Evolutionary conservation across 2,888 invertebrate species (phyloP).

Genomic region (Mythimna albipuncta): DNA sequence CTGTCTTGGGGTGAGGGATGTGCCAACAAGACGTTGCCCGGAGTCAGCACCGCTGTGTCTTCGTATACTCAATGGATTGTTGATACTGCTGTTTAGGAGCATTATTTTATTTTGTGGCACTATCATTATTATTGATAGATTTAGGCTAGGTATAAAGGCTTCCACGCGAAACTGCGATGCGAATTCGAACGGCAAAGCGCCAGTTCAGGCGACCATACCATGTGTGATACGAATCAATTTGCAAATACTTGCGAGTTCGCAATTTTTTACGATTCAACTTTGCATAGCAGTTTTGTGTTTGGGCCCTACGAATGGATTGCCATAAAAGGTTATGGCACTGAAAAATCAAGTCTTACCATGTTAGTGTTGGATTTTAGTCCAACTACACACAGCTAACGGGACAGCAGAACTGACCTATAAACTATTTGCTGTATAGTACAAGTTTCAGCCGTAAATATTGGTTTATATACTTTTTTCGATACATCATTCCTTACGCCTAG

Average conservation of each 20-base stretch:
- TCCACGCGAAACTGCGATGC: too few species aligned
- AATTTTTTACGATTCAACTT: too few species aligned
- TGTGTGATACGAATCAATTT: too few species aligned
- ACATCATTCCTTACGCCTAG: neutral
- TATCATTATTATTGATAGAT: neutral
- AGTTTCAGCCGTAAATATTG: neutral
- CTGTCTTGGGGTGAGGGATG: conserved; percentile 87
- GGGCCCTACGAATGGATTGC: neutral
- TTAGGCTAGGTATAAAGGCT: neutral
- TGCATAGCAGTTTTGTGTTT: too few species aligned
- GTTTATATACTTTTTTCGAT: neutral
- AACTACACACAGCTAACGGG: neutral
- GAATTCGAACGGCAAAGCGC: too few species aligned
- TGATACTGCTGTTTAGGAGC: conserved; percentile 46
- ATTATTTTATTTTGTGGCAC: neutral
- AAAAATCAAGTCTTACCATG: neutral
- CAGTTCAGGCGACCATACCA: too few species aligned
- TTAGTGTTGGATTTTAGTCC: neutral
- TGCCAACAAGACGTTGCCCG: conserved; percentile 80
- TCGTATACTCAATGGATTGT: conserved; percentile 75
- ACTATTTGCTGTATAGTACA: too few species aligned
- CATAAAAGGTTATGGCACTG: neutral
- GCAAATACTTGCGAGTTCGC: too few species aligned
- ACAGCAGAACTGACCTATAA: neutral
- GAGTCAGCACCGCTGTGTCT: conserved; percentile 83